phyloP scores from a whole-genome alignment of 2,888 invertebrate genomes.

The Erebia palarica region DNA sequence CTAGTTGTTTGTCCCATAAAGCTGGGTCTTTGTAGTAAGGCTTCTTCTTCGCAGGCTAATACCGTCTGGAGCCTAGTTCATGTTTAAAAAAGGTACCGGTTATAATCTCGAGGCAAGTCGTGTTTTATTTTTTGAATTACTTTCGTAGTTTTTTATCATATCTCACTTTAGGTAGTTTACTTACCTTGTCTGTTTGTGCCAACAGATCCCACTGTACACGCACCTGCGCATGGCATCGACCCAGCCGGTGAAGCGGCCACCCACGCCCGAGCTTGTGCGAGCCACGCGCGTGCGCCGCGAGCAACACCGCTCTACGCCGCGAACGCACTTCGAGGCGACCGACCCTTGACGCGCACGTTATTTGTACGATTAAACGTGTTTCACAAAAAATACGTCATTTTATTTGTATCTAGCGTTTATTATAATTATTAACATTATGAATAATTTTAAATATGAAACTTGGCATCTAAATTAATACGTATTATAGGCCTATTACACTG shows the following conservation, averaged over 20 bases:
- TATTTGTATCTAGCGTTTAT: not conserved
- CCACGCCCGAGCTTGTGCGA: slow-evolving; percentile 79
- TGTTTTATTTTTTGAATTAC: no score
- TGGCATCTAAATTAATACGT: not conserved
- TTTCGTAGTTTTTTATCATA: no score
- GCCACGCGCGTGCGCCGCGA: slow-evolving; percentile 62
- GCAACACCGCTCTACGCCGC: slow-evolving; percentile 50
- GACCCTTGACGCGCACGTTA: not conserved
- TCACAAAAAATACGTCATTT: not conserved
- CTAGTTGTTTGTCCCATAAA: no score
- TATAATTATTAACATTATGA: not conserved
- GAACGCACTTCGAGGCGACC: slow-evolving; percentile 79
- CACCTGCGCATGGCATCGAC: slow-evolving; percentile 85
- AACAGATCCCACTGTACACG: slow-evolving; percentile 86
- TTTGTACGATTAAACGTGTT: not conserved
- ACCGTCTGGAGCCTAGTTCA: no score
- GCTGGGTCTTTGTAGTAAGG: no score
- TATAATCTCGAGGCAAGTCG: no score
- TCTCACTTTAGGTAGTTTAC: not conserved
- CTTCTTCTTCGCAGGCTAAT: no score
- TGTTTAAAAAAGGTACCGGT: no score
- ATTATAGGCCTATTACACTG: no score
- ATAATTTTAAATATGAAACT: not conserved
- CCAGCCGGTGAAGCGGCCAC: slow-evolving; percentile 79
- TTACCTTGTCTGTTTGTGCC: not conserved